Conservation (phyloP, 2,113 vertebrate species). For the Esox niger region DNA sequence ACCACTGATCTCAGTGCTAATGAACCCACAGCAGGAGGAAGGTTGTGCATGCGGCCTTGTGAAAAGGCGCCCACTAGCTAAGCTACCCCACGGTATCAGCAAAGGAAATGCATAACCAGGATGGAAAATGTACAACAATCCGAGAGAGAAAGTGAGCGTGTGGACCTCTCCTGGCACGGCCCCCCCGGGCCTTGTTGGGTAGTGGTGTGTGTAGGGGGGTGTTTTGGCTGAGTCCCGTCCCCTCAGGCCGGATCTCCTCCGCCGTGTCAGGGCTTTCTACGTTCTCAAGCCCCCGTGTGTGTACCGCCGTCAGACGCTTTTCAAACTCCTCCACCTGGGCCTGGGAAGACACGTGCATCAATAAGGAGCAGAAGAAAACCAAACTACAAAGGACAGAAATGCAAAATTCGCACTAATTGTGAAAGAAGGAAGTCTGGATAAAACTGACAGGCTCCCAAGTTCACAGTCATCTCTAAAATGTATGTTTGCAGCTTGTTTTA, state of each 20-base stretch:
- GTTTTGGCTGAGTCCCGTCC: conserved; percentile 31
- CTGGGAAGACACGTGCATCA: conserved; percentile 56
- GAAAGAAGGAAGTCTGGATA: too few relatives aligned
- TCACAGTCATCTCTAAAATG: too few relatives aligned
- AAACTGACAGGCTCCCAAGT: too few relatives aligned
- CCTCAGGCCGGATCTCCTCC: conserved; percentile 47
- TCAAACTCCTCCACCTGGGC: conserved; percentile 87
- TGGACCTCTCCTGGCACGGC: conserved; percentile 46
- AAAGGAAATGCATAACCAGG: too few relatives aligned
- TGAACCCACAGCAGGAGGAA: too few relatives aligned
- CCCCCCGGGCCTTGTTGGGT: conserved; percentile 38
- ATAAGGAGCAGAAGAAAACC: not conserved
- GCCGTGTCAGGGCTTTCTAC: conserved; percentile 71
- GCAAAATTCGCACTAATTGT: too few relatives aligned
- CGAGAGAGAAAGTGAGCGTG: not conserved
- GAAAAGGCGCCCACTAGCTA: too few relatives aligned
- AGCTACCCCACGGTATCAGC: too few relatives aligned
- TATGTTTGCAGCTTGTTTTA: too few relatives aligned
- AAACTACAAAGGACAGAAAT: too few relatives aligned
- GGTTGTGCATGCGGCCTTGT: too few relatives aligned
- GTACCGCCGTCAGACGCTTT: conserved; percentile 81
- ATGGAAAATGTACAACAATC: not conserved
- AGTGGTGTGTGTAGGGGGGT: conserved; percentile 8
- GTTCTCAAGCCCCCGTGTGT: conserved; percentile 82
- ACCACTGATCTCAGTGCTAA: too few relatives aligned